A percentile compares a stretch with the other conserved stretches of the same genome.
Conservation (phyloP, 1,140 invertebrate genomes). For the Rhizoglyphus robini region DNA sequence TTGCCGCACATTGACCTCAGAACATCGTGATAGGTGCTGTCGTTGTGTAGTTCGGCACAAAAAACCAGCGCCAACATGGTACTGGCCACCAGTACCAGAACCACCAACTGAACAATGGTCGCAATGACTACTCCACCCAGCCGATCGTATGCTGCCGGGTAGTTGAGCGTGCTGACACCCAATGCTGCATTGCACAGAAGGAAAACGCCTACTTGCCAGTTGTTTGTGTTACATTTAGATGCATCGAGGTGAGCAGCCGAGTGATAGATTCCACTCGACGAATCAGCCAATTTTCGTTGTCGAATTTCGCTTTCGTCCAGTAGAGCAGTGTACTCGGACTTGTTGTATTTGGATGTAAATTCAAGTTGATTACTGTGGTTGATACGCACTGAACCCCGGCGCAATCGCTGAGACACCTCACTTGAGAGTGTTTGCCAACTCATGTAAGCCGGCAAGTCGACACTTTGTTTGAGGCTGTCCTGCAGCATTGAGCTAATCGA, state of each 20-base stretch:
- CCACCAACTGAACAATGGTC: constrained; percentile 42
- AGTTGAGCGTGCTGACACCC: constrained; percentile 56
- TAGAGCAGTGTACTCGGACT: constrained; percentile 21
- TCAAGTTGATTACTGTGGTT: constrained; percentile 27
- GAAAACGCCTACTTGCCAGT: constrained; percentile 45
- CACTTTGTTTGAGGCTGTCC: constrained; percentile 26
- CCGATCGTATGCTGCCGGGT: constrained; percentile 51
- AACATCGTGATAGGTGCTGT: constrained; percentile 41
- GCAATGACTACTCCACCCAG: constrained; percentile 49
- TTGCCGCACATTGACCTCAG: constrained; percentile 43
- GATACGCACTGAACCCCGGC: constrained; percentile 26
- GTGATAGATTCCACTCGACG: too few species aligned
- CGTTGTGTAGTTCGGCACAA: constrained; percentile 43
- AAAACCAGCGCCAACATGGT: constrained; percentile 47
- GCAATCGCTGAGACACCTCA: constrained; percentile 24
- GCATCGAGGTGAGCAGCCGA: background rate
- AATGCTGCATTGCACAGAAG: constrained; percentile 54
- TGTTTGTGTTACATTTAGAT: constrained; percentile 33
- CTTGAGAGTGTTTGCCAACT: constrained; percentile 27
- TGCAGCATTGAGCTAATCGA: constrained; percentile 24
- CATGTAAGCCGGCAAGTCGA: constrained; percentile 28
- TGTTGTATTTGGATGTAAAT: constrained; percentile 24
- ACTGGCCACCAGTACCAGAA: constrained; percentile 44
- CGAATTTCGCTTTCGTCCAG: constrained; percentile 19
- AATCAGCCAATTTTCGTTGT: constrained; percentile 13